Percentiles rank a stretch among this genome's conserved stretches.
These are phyloP conservation scores for Butorides virescens DNA, from an alignment of 2,113 vertebrate genomes.

Conservation along the genomic window DNA sequence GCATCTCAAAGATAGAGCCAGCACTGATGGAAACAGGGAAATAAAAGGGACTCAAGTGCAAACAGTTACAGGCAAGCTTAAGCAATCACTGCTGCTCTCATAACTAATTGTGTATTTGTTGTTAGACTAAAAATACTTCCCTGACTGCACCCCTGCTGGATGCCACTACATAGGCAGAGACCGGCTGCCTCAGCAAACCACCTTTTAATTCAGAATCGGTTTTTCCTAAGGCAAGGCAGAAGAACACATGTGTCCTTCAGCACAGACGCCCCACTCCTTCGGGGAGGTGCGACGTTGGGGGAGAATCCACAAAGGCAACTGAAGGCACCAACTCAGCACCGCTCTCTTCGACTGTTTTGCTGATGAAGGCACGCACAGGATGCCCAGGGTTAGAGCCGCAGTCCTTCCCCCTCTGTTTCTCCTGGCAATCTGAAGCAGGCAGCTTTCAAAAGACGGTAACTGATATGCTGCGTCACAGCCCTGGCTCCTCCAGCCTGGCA, in stretches of 20 bases:
- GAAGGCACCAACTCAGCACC: not conserved
- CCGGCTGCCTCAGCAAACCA: not conserved
- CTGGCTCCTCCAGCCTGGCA: not conserved
- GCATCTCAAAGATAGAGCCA: not conserved
- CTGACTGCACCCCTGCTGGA: not conserved
- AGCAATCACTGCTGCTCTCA: not conserved
- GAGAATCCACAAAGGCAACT: not conserved
- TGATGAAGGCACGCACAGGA: not conserved
- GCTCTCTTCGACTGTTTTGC: not conserved
- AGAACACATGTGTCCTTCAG: not conserved
- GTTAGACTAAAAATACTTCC: not conserved
- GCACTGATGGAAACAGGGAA: not conserved
- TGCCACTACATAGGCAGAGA: not conserved
- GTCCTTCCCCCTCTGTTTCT: not conserved
- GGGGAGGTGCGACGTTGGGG: not conserved
- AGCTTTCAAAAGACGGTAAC: not conserved
- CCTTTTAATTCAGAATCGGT: not conserved
- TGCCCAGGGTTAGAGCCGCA: fast-evolving
- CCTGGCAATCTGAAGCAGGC: not conserved
- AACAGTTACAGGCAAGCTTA: not conserved
- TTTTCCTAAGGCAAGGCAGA: not conserved
- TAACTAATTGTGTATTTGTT: not conserved
- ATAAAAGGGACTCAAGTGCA: not conserved
- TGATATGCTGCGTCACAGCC: not conserved
- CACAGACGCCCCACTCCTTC: too few species aligned